Evolutionary conservation across 2,888 invertebrate genomes (phyloP).

Genomic region (Phaonia tiefii): DNA sequence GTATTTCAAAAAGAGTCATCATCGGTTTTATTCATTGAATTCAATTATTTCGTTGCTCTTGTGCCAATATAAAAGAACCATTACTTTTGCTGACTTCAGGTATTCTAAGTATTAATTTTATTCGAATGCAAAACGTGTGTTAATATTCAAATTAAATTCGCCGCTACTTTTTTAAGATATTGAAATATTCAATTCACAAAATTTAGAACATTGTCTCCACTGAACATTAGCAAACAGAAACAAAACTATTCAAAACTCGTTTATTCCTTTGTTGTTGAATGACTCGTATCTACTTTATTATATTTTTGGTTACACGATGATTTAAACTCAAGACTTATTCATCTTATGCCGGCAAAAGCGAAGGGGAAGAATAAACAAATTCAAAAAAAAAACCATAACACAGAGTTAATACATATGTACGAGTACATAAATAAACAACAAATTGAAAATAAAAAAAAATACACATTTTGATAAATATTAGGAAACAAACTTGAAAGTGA

Average conservation of each 20-base stretch:
- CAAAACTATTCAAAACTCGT: too few relatives aligned
- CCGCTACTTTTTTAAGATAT: too few relatives aligned
- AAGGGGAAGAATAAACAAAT: constrained; percentile 21
- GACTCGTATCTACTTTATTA: constrained; percentile 22
- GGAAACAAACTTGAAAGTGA: constrained; percentile 18
- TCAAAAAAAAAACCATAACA: constrained; percentile 20
- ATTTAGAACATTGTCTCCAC: not conserved
- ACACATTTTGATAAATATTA: constrained; percentile 8
- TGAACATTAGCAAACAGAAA: not conserved
- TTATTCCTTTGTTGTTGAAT: not conserved
- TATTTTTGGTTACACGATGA: not conserved
- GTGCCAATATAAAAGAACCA: too few relatives aligned
- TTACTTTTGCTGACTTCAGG: too few relatives aligned
- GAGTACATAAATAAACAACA: not conserved
- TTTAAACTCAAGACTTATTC: not conserved
- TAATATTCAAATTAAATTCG: too few relatives aligned
- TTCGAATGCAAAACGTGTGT: too few relatives aligned
- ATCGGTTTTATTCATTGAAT: not conserved
- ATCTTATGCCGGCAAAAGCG: constrained; percentile 1
- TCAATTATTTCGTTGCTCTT: too few relatives aligned
- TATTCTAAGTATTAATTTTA: too few relatives aligned
- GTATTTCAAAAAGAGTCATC: not conserved
- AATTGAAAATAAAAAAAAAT: not conserved
- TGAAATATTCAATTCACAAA: too few relatives aligned
- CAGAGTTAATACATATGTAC: not conserved